These are phyloP conservation scores for Cyclargus thomasi DNA, from an alignment of 1,140 invertebrate genomes.

Conservation along the genomic window DNA sequence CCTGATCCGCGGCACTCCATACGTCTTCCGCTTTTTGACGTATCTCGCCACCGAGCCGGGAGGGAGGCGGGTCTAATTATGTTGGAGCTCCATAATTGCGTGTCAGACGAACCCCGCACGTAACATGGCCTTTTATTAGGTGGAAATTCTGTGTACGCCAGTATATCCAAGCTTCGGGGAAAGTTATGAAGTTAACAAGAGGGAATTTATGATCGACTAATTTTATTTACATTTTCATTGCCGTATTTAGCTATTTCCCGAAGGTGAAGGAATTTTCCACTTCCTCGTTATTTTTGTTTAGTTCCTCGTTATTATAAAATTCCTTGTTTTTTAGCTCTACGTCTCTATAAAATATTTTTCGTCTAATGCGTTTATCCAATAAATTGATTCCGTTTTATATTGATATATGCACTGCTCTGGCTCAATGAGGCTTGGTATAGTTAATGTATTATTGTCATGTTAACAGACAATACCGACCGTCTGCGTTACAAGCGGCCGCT, in stretches of 20 bases:
- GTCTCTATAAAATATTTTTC: neutral
- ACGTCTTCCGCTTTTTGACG: constrained; percentile 44
- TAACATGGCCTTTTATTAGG: constrained; percentile 73
- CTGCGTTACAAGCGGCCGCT: constrained; percentile 56
- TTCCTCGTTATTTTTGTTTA: neutral
- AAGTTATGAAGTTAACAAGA: constrained; percentile 51
- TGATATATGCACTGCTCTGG: constrained; percentile 59
- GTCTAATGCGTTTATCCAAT: neutral
- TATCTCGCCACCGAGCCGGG: constrained; percentile 34
- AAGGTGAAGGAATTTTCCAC: neutral
- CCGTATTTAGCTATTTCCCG: neutral
- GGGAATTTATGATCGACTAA: constrained; percentile 31
- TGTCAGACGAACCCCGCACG: constrained; percentile 66
- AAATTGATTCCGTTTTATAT: constrained; percentile 14
- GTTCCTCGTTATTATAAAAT: too few species aligned
- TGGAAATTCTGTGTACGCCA: constrained; percentile 70
- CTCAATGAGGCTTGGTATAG: constrained; percentile 64
- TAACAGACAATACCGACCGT: constrained; percentile 60
- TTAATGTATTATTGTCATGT: constrained; percentile 66
- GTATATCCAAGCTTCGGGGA: constrained; percentile 50
- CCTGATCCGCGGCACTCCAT: constrained; percentile 45
- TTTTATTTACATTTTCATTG: constrained; percentile 22
- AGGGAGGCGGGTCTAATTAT: constrained; percentile 46
- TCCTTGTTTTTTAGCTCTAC: neutral
- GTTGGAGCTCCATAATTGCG: constrained; percentile 60